phyloP scores from a whole-genome alignment of 2,888 invertebrate genomes.

The Panopea generosa region DNA sequence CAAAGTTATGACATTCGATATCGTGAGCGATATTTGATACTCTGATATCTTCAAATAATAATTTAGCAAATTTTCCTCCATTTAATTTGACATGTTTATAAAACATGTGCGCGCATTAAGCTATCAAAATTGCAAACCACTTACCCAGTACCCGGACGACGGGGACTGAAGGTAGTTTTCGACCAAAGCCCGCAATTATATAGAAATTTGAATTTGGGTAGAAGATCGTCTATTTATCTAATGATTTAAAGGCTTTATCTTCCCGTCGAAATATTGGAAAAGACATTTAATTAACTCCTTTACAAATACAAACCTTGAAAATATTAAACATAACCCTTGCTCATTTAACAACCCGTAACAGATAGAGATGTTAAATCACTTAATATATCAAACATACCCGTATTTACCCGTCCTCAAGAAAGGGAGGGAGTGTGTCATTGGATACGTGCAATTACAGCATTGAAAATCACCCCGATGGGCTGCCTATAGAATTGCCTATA shows the following conservation, averaged over 20 bases:
- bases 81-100: constrained; percentile 30
- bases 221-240: constrained; percentile 43
- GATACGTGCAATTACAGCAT: no score
- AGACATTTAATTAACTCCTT: constrained; percentile 57
- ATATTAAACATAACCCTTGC: no score
- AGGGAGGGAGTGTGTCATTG: no score
- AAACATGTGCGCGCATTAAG: constrained; percentile 23
- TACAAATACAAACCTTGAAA: constrained; percentile 25
- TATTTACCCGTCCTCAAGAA: no score
- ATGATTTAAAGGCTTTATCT: constrained; percentile 53
- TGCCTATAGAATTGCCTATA: constrained; percentile 14
- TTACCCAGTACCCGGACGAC: constrained; percentile 12
- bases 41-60: not conserved
- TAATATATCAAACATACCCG: no score
- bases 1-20: no score
- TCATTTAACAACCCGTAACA: no score
- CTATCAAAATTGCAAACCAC: constrained; percentile 36
- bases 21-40: not conserved
- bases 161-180: not conserved
- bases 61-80: not conserved
- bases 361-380: no score
- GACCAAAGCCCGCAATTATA: constrained; percentile 30
- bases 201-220: constrained; percentile 40
- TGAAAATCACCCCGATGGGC: no score
- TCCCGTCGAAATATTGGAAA: constrained; percentile 40